Percentiles rank a stretch among this genome's conserved stretches.
Conservation (phyloP, 2,888 invertebrate genomes). For the Myopa testacea region DNA sequence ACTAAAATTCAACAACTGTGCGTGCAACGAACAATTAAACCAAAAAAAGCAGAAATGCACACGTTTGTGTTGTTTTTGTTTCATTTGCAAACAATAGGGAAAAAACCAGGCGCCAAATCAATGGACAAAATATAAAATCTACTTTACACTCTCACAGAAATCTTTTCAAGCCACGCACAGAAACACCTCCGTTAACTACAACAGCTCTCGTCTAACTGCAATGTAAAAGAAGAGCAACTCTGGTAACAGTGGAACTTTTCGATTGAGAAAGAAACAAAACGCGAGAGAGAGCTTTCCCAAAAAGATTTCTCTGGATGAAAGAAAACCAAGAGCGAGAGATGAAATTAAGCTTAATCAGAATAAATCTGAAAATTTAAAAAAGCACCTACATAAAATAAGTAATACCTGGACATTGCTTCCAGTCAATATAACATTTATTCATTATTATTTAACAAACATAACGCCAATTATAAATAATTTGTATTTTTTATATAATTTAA, state of each 20-base stretch:
- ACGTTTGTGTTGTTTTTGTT: not conserved
- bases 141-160: constrained; percentile 22
- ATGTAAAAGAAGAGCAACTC: not conserved
- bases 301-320: no score
- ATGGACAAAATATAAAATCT: constrained; percentile 9
- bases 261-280: no score
- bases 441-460: no score
- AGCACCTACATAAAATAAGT: no score
- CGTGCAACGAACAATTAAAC: not conserved
- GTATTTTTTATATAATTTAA: no score
- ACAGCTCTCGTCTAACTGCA: constrained; percentile 45
- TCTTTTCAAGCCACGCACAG: not conserved
- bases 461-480: no score
- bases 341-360: no score
- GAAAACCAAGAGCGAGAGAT: no score
- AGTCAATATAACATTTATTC: no score
- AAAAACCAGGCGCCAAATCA: not conserved
- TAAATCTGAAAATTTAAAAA: no score
- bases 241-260: not conserved
- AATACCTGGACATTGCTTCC: no score
- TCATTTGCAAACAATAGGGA: not conserved
- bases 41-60: not conserved
- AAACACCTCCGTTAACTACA: constrained; percentile 40
- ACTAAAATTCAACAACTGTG: not conserved
- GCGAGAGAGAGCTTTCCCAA: no score